Percentiles rank a stretch among this genome's conserved stretches.
These are phyloP conservation scores for Sialis lutaria DNA, from an alignment of 2,888 invertebrate species.

Conservation along the genomic window DNA sequence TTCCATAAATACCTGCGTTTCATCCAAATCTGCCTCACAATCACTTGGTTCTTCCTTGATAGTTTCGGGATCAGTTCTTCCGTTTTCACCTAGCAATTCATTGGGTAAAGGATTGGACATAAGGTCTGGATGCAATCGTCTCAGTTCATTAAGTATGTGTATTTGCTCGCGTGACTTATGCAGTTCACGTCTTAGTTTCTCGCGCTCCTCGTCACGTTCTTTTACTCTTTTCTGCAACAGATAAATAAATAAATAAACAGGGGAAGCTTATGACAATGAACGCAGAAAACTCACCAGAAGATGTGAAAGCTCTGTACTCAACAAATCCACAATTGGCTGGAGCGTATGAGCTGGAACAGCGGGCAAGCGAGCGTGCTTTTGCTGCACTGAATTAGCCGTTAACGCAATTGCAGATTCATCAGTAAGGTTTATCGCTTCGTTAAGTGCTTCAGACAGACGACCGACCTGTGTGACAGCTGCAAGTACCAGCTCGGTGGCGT, in stretches of 20 bases:
- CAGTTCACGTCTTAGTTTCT: slow-evolving; percentile 51
- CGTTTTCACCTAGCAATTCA: neutral
- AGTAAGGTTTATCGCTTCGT: slow-evolving; percentile 34
- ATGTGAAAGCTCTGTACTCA: slow-evolving; percentile 48
- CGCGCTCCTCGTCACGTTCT: slow-evolving; percentile 58
- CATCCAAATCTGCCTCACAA: neutral
- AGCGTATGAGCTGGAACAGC: slow-evolving; percentile 41
- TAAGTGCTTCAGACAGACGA: slow-evolving; percentile 34
- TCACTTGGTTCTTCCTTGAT: slow-evolving; percentile 1
- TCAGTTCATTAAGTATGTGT: slow-evolving; percentile 34
- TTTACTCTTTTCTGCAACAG: slow-evolving; percentile 47
- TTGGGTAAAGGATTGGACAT: neutral
- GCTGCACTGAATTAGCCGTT: slow-evolving; percentile 24
- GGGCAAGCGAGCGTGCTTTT: slow-evolving; percentile 29
- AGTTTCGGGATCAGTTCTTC: neutral
- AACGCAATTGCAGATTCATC: slow-evolving; percentile 36
- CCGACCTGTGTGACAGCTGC: slow-evolving; percentile 51
- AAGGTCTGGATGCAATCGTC: neutral
- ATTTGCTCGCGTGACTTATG: slow-evolving; percentile 53
- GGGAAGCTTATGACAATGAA: neutral
- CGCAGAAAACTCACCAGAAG: slow-evolving; percentile 36
- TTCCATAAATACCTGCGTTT: neutral
- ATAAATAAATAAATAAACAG: slow-evolving; percentile 5
- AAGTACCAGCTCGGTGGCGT: slow-evolving; percentile 45
- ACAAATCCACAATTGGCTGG: slow-evolving; percentile 41